Percentiles rank a stretch among this genome's conserved stretches.
Evolutionary conservation across 2,888 invertebrate species (phyloP).

Genomic region (Dynastes hyllus): DNA sequence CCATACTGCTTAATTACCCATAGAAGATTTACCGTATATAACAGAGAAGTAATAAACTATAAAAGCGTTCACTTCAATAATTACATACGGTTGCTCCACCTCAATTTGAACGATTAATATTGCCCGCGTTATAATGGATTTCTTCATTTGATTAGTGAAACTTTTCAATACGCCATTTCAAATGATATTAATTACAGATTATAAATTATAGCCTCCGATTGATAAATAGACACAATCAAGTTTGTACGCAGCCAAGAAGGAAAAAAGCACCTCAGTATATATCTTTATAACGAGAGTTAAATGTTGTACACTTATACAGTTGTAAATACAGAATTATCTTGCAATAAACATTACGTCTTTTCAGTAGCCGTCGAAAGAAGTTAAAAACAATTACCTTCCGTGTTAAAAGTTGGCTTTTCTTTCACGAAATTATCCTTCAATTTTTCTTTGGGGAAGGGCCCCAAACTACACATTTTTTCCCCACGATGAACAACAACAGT

Average conservation of each 20-base stretch:
- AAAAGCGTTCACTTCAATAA: conserved; percentile 14
- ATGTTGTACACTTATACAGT: background rate
- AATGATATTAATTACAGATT: conserved; percentile 16
- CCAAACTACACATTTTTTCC: no score
- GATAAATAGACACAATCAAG: conserved; percentile 1
- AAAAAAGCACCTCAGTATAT: background rate
- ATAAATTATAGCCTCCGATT: background rate
- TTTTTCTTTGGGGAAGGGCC: no score
- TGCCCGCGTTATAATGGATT: conserved; percentile 5
- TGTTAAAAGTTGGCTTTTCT: no score
- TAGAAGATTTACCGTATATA: conserved; percentile 8
- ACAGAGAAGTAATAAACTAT: conserved; percentile 5
- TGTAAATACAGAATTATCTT: background rate
- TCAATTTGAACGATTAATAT: conserved; percentile 4
- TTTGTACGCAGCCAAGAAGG: background rate
- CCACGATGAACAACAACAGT: no score
- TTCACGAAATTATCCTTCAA: no score
- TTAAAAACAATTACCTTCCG: background rate
- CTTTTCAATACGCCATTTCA: background rate
- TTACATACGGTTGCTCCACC: conserved; percentile 6
- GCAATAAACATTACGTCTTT: background rate
- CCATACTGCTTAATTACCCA: conserved; percentile 8
- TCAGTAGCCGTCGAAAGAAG: background rate
- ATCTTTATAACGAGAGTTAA: background rate
- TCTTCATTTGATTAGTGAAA: conserved; percentile 18